Evolutionary conservation across 2,113 vertebrate genomes (phyloP), one percentile per base, ranked within the genome.

Genomic region (Ictalurus punctatus): DNA sequence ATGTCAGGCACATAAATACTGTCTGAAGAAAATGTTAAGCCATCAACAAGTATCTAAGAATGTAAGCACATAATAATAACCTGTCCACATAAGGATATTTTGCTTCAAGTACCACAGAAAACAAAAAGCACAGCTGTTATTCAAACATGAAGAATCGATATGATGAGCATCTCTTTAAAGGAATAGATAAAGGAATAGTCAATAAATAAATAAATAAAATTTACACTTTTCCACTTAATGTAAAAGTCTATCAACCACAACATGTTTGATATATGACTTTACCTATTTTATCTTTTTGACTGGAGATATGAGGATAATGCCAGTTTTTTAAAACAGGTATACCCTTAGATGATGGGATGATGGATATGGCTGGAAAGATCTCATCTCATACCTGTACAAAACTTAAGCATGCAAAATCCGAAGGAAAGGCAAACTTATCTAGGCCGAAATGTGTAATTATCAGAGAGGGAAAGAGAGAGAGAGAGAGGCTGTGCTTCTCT

Each of bases 391-490:
- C 52, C 25, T 44, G 44, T 56, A 67, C 74, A 52, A 17, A 80
- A 81, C 6, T 0, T 30, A 54, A 80, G 27, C 67, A 81, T 1
- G 7, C 17, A 81, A 87, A 79, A 5, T 40, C 8, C 67, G 44
- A 40, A 65, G 93, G 52, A 71, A 85, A 89, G 81, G 84, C 76
- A 92, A 93, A 92, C 88, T 89, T 95, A 96, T 95, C 86, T 96
- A 95, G 96, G 95, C 87, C 95, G 92, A 89, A 89, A 84, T 87
- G 89, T 94, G 92, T 93, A 93, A 93, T 90, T 92, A 88, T 89
- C 84, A 91, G 81, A 88, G 48, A 40, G 61, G 25, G 52, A 30
- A 89, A 73, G 79, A 74, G 84, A 87, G 44, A 17, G 44, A 52
- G 90, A 54, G 67, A 78, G 84, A 79, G 92, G 88, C 40, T 90